Base-by-base conservation (phyloP, 2,797 vertebrate species). In the Platyrinchus mystaceus region DNA sequence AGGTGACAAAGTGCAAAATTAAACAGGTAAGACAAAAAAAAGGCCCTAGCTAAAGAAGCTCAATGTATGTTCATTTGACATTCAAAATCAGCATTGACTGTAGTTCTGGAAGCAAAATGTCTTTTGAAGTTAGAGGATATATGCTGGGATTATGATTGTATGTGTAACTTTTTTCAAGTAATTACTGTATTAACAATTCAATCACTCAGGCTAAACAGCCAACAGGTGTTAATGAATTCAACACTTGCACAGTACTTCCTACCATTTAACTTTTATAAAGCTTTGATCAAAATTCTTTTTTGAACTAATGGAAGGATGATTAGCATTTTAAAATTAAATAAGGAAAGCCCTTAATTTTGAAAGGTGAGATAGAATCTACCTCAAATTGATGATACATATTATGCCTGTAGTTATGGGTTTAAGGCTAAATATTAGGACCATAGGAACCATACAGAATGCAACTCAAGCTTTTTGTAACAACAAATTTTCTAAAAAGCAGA, bases 221-320 rank as follows among this genome's bases (percentile, higher is more conserved):
- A 43, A 78, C 76, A 79, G 64, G 43, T 32, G 47, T 85, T 93
- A 94, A 93, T 76, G 43, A 79, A 76, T 87, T 87, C 85, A 83
- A 46, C 39, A 39, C n/a, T 87, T 91, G 41, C 64, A 9, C 30
- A 53, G 78, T 82, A 82, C 79, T 73, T 69, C 59, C 46, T 64
- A 71, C 68, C 55, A 58, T 58, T 84, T 89, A 26, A 41, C 67
- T 94, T 87, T 74, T 43, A 52, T 26, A 62, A 46, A 69, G 43
- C 92, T 95, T 95, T 93, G 64, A 94, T 90, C 50, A 85, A 69
- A 93, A 85, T 90, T 90, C 34, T 87, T 79, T 79, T 95, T 94
- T 79, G 73, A 87, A 79, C 34, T 83, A 79, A 90, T 47, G 52
- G 43, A 32, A 89, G 66, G 64, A 67, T 28, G 24, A 83, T 85